Evolutionary conservation across 2,888 invertebrate species (phyloP), one percentile per base, ranked within the genome.

Genomic region (Apodemia mormo): DNA sequence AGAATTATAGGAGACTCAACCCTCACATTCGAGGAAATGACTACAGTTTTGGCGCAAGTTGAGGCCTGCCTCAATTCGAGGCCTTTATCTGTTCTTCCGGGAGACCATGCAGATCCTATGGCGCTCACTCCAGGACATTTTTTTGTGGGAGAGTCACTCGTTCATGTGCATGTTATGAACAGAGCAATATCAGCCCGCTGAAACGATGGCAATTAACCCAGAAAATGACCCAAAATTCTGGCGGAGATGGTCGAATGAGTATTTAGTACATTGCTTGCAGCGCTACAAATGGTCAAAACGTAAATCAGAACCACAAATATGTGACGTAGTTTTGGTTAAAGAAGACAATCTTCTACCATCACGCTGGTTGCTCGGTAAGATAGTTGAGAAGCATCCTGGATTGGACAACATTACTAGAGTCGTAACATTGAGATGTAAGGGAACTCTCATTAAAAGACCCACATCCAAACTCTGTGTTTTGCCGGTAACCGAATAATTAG

Each of bases 11-110:
- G 73, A 4, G 65, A 67, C n/a, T 49, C 68, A 0, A 74, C 71
- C 0, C 64, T 76, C 0, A 75, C 75, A 7, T 75, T 69, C 30
- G 74, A 75, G 30, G 73, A 76, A 65, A 65, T 75, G 40, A 37
- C 71, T 4, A 76, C 74, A 1, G 65, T 74, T 10, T 40, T 75
- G 10, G n/a, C 43, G 10, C 76, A 77, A 70, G 71, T 76, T 8
- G 76, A 76, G 43, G 71, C 74, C 2, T 77, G 76, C n/a, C 65
- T 77, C 1, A 76, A 77, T 64, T 77, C 75, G 6, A 56, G 76
- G 4, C 75, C 75, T 10, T 66, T 66, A 14, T 54, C 54, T 1
- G 22, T 54, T 54, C 54, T 66, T 14, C 49, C 43, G n/a, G 43
- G 40, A 0, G 66, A 66, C n/a, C 45, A 66, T 9, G 9, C 40